A percentile compares a stretch with the other conserved stretches of the same genome.
phyloP scores from a whole-genome alignment of 2,113 vertebrate species.

The Lutjanus erythropterus region DNA sequence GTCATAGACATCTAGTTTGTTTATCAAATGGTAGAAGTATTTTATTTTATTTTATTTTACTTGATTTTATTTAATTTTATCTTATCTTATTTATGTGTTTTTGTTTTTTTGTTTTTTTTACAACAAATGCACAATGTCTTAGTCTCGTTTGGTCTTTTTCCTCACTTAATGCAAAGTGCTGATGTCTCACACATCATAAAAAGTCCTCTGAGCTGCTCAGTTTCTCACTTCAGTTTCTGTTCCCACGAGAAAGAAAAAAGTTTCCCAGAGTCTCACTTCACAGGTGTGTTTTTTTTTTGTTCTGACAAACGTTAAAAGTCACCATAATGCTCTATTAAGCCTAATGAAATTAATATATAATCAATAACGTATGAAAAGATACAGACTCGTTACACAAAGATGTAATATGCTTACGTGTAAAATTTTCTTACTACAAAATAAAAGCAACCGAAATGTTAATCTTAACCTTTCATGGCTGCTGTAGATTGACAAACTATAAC shows the following conservation, averaged over 20 bases:
- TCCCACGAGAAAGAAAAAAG: slow-evolving; percentile 67
- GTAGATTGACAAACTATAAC: not conserved
- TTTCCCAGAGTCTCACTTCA: slow-evolving; percentile 74
- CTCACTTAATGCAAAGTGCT: slow-evolving; percentile 57
- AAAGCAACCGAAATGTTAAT: not conserved
- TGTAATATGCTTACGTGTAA: not conserved
- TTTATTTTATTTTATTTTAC: too few species aligned
- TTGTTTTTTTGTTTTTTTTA: not conserved
- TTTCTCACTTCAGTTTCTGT: slow-evolving; percentile 76
- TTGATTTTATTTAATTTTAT: too few species aligned
- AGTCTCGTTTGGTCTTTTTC: not conserved
- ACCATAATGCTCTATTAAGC: not conserved
- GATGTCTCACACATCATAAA: slow-evolving; percentile 78
- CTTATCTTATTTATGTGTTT: too few species aligned
- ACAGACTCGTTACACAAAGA: not conserved
- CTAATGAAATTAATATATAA: slow-evolving; percentile 9
- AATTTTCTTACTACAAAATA: not conserved
- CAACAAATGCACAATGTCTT: not conserved
- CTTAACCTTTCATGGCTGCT: not conserved
- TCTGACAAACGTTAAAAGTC: not conserved
- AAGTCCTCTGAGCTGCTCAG: slow-evolving; percentile 28
- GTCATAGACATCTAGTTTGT: not conserved
- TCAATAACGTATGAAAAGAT: too few species aligned
- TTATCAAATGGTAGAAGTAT: too few species aligned
- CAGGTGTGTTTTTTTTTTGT: not conserved